Percentiles rank a stretch among this genome's conserved stretches.
Conservation (phyloP, 2,888 invertebrate species). For the Mallateleia sp. region DNA sequence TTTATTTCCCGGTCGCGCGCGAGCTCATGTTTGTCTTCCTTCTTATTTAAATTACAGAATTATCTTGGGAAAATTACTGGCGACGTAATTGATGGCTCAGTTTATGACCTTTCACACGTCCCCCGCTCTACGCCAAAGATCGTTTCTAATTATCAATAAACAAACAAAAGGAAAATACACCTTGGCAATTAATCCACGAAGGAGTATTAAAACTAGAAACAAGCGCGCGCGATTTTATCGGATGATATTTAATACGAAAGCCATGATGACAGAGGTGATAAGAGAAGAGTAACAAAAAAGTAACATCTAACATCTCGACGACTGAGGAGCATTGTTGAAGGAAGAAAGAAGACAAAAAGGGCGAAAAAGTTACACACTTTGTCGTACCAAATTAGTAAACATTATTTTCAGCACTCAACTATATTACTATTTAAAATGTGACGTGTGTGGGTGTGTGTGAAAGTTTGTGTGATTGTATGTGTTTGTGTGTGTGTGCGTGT, state of each 20-base stretch:
- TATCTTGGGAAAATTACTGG: neutral
- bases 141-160: neutral
- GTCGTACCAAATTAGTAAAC: constrained; percentile 34
- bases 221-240: neutral
- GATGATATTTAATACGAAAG: neutral
- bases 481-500: too few relatives aligned
- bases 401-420: constrained; percentile 41
- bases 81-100: neutral
- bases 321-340: neutral
- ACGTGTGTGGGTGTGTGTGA: too few relatives aligned
- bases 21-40: neutral
- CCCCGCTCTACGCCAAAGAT: neutral
- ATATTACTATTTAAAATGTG: constrained; percentile 36
- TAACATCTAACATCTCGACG: constrained; percentile 1
- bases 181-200: neutral
- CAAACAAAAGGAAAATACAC: neutral
- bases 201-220: constrained; percentile 2
- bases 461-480: too few relatives aligned
- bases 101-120: neutral
- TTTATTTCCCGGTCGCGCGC: neutral
- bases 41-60: constrained; percentile 2
- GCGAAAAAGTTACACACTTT: neutral
- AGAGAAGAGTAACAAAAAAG: constrained; percentile 4
- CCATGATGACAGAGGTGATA: neutral
- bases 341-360: neutral